Conservation (phyloP, 2,888 invertebrate genomes). For the Luperina nickerlii region DNA sequence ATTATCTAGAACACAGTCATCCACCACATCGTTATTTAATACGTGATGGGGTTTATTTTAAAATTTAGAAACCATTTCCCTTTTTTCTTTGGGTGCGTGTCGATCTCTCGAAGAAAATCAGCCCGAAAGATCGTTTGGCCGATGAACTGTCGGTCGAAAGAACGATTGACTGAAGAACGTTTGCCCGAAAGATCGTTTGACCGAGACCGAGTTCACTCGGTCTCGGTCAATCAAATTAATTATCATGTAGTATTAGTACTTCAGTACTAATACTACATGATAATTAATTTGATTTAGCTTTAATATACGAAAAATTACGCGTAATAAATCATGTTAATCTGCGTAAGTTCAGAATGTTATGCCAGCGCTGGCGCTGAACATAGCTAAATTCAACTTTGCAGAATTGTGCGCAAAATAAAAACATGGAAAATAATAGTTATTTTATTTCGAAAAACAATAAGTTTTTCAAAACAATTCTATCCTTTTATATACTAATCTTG, state of each 20-base stretch:
- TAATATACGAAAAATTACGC: not conserved
- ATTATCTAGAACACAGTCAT: slow-evolving; percentile 36
- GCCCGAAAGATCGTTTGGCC: not conserved
- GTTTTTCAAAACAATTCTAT: not conserved
- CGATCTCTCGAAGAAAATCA: not conserved
- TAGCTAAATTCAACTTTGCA: not conserved
- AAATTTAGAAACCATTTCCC: not conserved
- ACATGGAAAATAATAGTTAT: not conserved
- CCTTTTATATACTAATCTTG: no score
- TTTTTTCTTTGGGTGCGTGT: not conserved
- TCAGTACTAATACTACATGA: not conserved
- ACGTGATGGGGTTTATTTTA: slow-evolving; percentile 29
- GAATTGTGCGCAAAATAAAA: not conserved
- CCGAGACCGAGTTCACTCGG: no score
- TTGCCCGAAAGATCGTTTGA: not conserved
- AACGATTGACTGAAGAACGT: not conserved
- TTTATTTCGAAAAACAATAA: not conserved
- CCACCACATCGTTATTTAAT: slow-evolving; percentile 15
- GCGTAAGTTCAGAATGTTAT: not conserved
- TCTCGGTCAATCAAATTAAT: no score
- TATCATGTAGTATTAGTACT: no score
- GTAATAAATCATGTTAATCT: not conserved
- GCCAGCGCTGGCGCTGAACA: not conserved
- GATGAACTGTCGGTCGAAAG: not conserved
- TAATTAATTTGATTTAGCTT: not conserved